Base-by-base conservation (phyloP, 92 coral and sea anemone species). In the Actinostola sp. region DNA sequence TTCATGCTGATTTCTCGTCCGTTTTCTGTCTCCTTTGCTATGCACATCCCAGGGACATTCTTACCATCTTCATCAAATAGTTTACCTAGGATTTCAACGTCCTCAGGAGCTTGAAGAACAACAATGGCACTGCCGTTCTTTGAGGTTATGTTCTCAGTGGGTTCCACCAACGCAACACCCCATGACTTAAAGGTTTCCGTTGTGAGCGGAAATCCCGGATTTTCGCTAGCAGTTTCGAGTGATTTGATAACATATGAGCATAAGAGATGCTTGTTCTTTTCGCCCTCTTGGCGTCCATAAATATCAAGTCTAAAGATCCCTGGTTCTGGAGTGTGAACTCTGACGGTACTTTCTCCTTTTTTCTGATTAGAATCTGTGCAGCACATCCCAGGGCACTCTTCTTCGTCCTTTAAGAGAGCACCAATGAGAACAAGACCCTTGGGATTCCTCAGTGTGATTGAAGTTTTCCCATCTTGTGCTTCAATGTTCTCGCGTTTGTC, bases 201-300 rank as follows among this genome's bases (percentile, higher is more conserved):
- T 28, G 70, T 62, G 25, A 46, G 86, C 8, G 92, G 93, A 34
- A 88, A 90, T 0, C 97, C 97, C 0, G 97, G 93, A 54, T 83
- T 90, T 19, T 83, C 85, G 25, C 71, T 86, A 12, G 89, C 85
- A 9, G 90, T 81, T 36, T 82, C 70, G 5, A 60, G 73, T 15
- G 97, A 85, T 58, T 80, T 90, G 24, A 87, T 77, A 27, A 71
- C 83, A 74, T 88, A 90, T 33, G 84, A 75, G 53, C 97, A 90
- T 14, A 90, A 75, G 54, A 79, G 81, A 30, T 83, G 88, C 20
- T 76, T 75, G 20, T 71, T 76, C 3, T 28, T 60, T 5, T 72
- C 78, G 1, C 57, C 38, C 11, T 44, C 71, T 58, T 63, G 73
- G 16, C 79, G 81, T 11, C 92, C 97, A 51, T 88, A 83, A 29